Evolutionary conservation across 2,113 vertebrate genomes (phyloP), one percentile per base, ranked within the genome.

Genomic region (Nyctibius bracteatus): DNA sequence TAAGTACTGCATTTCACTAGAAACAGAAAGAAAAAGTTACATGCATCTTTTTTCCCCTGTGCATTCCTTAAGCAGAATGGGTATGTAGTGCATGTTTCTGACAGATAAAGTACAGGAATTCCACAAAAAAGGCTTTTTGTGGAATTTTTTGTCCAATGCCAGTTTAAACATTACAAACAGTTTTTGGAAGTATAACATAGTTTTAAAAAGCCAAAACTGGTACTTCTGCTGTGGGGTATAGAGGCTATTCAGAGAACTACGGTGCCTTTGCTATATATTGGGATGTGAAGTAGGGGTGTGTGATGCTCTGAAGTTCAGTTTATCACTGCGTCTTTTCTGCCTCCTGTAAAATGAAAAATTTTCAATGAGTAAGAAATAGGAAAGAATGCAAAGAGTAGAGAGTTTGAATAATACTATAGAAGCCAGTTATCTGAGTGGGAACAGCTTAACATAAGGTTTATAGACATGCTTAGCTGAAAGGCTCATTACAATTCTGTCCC

Each of bases 1-100:
- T 30, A 94, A 93, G 51, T 62, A 81, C 72, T 92, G 46, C 85
- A 85, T 94, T 94, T 97, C 90, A 92, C 12, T 73, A 57, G 86
- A 74, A 93, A 88, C 71, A 83, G 67, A 77, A 96, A 94, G 93
- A 92, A 80, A n/a, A 80, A 93, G 24, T 51, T 82, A 79, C 24
- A 52, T 47, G 49, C 21, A 57, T 57, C 57, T 90, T 86, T 83
- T 55, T 77, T 1, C 21, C 19, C 4, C 2, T 1, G 6, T 86
- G 27, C 33, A 49, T 91, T 91, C 31, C 47, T 81, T 65, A 37
- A 71, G 20, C 52, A 88, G 21, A 88, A 70, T 20, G 35, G 6
- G 27, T 81, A 19, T 83, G 15, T 62, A 78, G 25, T 47, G 6
- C 55, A 33, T 71, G 9, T 77, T 94, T 95, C 78, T 93, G n/a